Evolutionary conservation across 1,140 invertebrate genomes (phyloP).

Genomic region (Drosophila mojavensis): DNA sequence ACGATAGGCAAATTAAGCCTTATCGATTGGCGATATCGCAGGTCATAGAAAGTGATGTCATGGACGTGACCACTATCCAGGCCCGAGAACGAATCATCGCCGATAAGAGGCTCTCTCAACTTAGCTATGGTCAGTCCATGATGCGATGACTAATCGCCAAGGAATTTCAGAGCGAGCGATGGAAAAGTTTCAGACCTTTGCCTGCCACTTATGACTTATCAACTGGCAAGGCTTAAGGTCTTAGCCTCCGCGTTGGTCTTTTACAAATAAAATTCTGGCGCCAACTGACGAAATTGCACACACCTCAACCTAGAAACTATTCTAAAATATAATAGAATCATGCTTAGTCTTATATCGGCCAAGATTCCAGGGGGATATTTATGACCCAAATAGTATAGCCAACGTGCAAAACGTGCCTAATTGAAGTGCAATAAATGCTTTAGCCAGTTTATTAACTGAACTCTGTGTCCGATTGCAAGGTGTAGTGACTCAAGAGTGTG

Average conservation of each 20-base stretch:
- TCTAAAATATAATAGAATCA: slow-evolving; percentile 22
- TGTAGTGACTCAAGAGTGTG: background rate
- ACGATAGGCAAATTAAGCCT: slow-evolving; percentile 66
- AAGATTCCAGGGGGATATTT: slow-evolving; percentile 28
- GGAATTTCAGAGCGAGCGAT: slow-evolving; percentile 23
- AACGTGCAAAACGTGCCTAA: slow-evolving; percentile 47
- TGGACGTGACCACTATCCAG: slow-evolving; percentile 6
- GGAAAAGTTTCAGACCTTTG: slow-evolving; percentile 24
- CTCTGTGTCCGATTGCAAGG: background rate
- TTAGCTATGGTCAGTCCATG: slow-evolving; percentile 15
- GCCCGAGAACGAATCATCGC: background rate
- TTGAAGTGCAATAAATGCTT: slow-evolving; percentile 32
- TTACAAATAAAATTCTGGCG: background rate
- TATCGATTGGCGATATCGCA: slow-evolving; percentile 49
- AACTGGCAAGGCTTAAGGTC: slow-evolving; percentile 28
- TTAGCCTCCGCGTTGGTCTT: slow-evolving; percentile 2
- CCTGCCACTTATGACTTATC: slow-evolving; percentile 4
- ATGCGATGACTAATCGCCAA: slow-evolving; percentile 32
- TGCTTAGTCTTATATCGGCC: slow-evolving; percentile 22
- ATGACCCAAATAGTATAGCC: slow-evolving; percentile 10
- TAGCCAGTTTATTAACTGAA: slow-evolving; percentile 21
- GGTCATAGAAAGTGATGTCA: slow-evolving; percentile 74
- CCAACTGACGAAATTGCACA: slow-evolving; percentile 17
- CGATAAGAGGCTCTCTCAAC: slow-evolving; percentile 41
- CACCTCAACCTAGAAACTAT: slow-evolving; percentile 24